A percentile compares a stretch with the other conserved stretches of the same genome.
phyloP scores from a whole-genome alignment of 1,140 invertebrate species.

The Cephus cinctus region DNA sequence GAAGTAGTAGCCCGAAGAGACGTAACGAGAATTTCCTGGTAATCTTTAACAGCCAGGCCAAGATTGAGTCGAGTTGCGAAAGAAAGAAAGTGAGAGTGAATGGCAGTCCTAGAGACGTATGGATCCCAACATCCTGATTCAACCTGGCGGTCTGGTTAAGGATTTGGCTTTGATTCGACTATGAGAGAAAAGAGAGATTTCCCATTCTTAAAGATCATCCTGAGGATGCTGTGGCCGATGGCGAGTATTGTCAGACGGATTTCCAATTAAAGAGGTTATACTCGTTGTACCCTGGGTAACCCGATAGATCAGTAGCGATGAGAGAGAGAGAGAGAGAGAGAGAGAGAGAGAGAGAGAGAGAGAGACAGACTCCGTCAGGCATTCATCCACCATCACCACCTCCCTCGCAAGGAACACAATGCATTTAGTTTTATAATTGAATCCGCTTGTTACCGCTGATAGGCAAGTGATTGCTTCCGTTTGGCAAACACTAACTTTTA shows the following conservation, averaged over 20 bases:
- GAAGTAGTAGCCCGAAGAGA: conserved; percentile 15
- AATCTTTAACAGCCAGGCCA: conserved; percentile 26
- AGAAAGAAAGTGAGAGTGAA: too few species aligned
- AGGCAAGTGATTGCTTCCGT: conserved; percentile 40
- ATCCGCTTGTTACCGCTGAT: conserved; percentile 38
- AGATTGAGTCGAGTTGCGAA: conserved; percentile 24
- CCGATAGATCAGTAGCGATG: conserved; percentile 1
- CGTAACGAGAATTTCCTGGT: conserved; percentile 29
- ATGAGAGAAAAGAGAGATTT: conserved; percentile 7
- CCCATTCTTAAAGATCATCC: too few species aligned
- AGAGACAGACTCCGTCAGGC: background rate
- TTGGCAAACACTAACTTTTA: conserved; percentile 45
- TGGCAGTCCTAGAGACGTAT: conserved; percentile 23
- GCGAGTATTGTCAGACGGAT: conserved; percentile 31
- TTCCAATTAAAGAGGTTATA: conserved; percentile 33
- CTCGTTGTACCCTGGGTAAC: background rate
- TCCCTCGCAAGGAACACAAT: background rate
- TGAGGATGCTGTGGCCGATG: conserved; percentile 10
- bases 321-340: background rate
- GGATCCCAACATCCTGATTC: too few species aligned
- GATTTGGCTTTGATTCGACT: conserved; percentile 19
- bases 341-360: background rate
- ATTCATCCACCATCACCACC: conserved; percentile 4
- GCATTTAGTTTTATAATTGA: conserved; percentile 40
- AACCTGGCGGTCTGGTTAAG: conserved; percentile 13